Conservation (phyloP, 2,797 vertebrate species). For the Poeciliopsis turneri region DNA sequence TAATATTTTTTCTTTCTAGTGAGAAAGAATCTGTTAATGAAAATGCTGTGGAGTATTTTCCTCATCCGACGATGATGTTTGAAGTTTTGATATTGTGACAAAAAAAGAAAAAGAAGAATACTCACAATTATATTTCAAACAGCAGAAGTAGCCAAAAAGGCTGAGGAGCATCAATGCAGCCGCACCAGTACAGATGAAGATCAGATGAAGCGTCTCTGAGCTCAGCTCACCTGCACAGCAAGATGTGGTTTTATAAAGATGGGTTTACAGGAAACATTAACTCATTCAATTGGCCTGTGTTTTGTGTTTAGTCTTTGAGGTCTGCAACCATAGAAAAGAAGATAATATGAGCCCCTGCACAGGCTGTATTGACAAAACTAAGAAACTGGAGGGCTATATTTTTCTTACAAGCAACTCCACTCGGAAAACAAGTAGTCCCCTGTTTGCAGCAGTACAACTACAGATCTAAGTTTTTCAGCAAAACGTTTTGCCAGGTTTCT, state of each 20-base stretch:
- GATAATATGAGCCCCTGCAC: neutral
- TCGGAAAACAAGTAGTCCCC: neutral
- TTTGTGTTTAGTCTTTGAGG: neutral
- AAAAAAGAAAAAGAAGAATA: neutral
- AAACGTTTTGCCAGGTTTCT: too few species aligned
- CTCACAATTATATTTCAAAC: slow-evolving; percentile 32
- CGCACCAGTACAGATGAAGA: slow-evolving; percentile 22
- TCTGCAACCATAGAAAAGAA: slow-evolving; percentile 32
- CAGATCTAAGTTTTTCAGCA: neutral
- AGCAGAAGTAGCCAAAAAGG: neutral
- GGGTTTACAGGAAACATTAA: slow-evolving; percentile 48
- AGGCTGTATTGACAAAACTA: too few species aligned
- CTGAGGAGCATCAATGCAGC: slow-evolving; percentile 29
- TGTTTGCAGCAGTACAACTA: neutral
- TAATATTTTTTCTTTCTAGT: too few species aligned
- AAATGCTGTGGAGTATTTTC: too few species aligned
- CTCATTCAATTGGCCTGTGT: slow-evolving; percentile 4
- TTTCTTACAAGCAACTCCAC: slow-evolving; percentile 6
- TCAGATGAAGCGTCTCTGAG: accelerated
- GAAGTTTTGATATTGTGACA: neutral
- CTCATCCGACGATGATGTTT: neutral
- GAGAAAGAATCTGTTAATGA: neutral
- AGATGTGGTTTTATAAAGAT: slow-evolving; percentile 36
- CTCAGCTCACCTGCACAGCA: slow-evolving; percentile 20
- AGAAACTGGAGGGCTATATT: neutral